Base-by-base conservation (phyloP, 2,797 vertebrate genomes). In the Psittacula derbiana region DNA sequence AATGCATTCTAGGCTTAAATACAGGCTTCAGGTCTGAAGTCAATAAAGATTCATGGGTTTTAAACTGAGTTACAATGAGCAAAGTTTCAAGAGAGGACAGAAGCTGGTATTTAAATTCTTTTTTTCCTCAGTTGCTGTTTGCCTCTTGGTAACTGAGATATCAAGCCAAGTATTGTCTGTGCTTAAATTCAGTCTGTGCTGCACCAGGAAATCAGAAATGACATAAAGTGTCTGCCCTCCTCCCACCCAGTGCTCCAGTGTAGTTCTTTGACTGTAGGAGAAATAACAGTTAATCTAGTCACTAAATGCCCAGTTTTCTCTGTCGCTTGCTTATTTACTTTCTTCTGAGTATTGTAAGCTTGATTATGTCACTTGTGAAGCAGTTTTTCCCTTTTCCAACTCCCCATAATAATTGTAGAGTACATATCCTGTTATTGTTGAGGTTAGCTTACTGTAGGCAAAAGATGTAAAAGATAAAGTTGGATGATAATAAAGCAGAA, bases 381-480 rank as follows among this genome's bases (percentile, higher is more conserved):
- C 20, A 43, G 0, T 78, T 80, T 66, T 69, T 74, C 53, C 28
- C 10, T 14, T 23, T 13, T 15, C 4, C 14, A 16, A 16, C 9
- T 27, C 18, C 10, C 62, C 21, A 4, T 2, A 69, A 69, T 47
- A 75, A 66, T 86, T 88, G 43, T 74, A 38, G 53, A 78, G 24
- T 61, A 50, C 17, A 2, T 52, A 38, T 83, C 84, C 84, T 93
- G 49, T 88, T 62, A 66, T 72, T 78, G 62, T 40, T 83, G 79
- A 90, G 36, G 58, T 88, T 66, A 80, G 41, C 44, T 91, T 83
- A n/a, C 40, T 73, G 36, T 55, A 81, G 66, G 72, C 65, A 73
- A 88, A 88, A 65, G 71, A 82, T 50, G 40, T 70, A 60, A 87
- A 88, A 87, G 67, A 87, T 55, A 90, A 90, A 87, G 41, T 82